phyloP scores from a whole-genome alignment of 2,888 invertebrate genomes.

The Chrysodeixis includens region DNA sequence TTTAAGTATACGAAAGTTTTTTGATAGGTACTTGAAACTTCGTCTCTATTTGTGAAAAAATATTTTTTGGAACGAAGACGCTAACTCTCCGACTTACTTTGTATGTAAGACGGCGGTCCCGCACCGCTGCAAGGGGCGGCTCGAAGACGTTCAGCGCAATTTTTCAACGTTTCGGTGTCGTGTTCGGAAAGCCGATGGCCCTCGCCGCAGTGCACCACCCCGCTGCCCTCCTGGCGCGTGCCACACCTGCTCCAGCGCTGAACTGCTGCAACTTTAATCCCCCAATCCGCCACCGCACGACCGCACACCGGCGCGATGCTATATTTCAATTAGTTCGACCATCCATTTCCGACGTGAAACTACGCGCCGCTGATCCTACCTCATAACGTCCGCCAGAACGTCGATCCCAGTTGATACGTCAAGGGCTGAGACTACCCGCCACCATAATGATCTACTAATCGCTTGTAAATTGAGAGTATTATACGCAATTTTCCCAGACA shows the following conservation, averaged over 20 bases:
- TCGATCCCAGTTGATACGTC: slow-evolving; percentile 60
- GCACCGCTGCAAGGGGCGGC: slow-evolving; percentile 76
- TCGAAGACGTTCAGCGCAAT: slow-evolving; percentile 85
- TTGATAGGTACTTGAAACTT: slow-evolving; percentile 20
- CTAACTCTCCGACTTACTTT: slow-evolving; percentile 75
- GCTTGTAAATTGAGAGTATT: slow-evolving; percentile 28
- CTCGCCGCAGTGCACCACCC: slow-evolving; percentile 71
- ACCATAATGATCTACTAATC: slow-evolving; percentile 29
- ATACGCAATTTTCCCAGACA: slow-evolving; percentile 25
- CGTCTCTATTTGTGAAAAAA: slow-evolving; percentile 45
- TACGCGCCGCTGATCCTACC: slow-evolving; percentile 73
- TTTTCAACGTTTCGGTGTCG: slow-evolving; percentile 85
- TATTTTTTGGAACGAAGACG: slow-evolving; percentile 25
- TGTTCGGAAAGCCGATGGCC: slow-evolving; percentile 81
- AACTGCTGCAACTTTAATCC: slow-evolving; percentile 86
- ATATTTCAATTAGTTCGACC: slow-evolving; percentile 88
- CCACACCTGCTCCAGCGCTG: slow-evolving; percentile 80
- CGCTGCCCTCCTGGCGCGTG: slow-evolving; percentile 53
- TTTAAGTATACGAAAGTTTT: slow-evolving; percentile 1
- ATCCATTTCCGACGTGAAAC: slow-evolving; percentile 81
- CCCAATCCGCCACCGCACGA: slow-evolving; percentile 82
- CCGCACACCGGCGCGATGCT: slow-evolving; percentile 82
- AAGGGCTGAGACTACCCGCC: slow-evolving; percentile 63
- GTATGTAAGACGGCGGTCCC: slow-evolving; percentile 82
- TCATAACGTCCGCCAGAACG: slow-evolving; percentile 71